Conservation (phyloP, 2,888 invertebrate species). For the Caenorhabditis doughertyi region DNA sequence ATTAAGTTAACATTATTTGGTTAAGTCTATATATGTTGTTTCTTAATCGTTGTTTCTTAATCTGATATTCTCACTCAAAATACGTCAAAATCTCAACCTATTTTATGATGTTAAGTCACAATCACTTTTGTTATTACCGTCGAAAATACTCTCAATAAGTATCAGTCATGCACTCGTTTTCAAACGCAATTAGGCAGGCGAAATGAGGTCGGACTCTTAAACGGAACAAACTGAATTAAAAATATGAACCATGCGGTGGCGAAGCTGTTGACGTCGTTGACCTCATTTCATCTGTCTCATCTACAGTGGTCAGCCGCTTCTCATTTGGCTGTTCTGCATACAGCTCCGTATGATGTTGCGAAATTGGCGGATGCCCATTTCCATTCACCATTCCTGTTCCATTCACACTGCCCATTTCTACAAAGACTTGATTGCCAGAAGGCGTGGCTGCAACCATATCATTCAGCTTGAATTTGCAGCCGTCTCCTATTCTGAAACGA, state of each 20-base stretch:
- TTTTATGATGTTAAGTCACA: not conserved
- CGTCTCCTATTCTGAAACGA: constrained; percentile 56
- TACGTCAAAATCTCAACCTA: too few relatives aligned
- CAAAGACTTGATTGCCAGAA: constrained; percentile 35
- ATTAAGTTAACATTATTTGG: too few relatives aligned
- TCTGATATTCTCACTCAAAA: too few relatives aligned
- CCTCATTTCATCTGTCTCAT: constrained; percentile 26
- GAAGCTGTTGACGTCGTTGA: constrained; percentile 17
- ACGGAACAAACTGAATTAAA: constrained; percentile 32
- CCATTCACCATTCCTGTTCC: not conserved
- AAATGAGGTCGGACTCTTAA: constrained; percentile 13
- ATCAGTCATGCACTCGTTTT: constrained; percentile 58
- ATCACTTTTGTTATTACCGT: not conserved
- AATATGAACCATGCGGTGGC: constrained; percentile 49
- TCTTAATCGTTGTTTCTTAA: too few relatives aligned
- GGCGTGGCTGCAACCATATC: constrained; percentile 28
- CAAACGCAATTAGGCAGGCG: constrained; percentile 33
- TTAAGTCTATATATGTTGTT: too few relatives aligned
- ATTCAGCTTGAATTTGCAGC: constrained; percentile 52
- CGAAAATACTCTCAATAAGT: not conserved
- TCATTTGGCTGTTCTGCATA: constrained; percentile 16
- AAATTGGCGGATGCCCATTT: constrained; percentile 4
- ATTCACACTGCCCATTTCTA: constrained; percentile 48
- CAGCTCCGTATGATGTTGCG: constrained; percentile 11
- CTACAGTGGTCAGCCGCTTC: constrained; percentile 1